Conservation (phyloP, 2,888 invertebrate species). For the Neoscelio sp. region DNA sequence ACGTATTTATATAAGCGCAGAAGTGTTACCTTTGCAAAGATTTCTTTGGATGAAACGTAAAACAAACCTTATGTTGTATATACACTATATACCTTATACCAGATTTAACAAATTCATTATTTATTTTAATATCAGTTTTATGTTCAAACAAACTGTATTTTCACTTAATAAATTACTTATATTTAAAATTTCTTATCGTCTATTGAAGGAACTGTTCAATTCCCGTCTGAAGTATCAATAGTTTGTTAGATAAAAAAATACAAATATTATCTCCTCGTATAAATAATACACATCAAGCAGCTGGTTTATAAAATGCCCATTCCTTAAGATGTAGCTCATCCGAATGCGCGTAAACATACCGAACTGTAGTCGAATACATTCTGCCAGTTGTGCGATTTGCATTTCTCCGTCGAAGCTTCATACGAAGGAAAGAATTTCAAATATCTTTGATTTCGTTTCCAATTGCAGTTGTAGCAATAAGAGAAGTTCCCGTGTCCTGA, state of each 20-base stretch:
- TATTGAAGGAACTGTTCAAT: no score
- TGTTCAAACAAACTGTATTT: no score
- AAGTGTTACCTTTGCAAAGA: no score
- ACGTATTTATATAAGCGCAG: no score
- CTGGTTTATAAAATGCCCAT: slow-evolving; percentile 12
- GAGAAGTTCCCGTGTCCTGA: slow-evolving; percentile 68
- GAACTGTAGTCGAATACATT: slow-evolving; percentile 21
- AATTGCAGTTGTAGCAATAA: slow-evolving; percentile 72
- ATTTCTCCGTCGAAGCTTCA: slow-evolving; percentile 68
- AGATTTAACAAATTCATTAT: no score
- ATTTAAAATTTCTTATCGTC: no score
- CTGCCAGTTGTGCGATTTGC: slow-evolving; percentile 69
- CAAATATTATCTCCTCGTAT: neutral
- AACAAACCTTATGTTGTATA: no score
- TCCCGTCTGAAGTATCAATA: neutral
- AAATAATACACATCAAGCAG: slow-evolving; percentile 25
- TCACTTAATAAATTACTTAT: no score
- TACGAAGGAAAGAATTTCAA: slow-evolving; percentile 69
- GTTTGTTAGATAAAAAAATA: neutral
- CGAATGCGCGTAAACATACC: slow-evolving; percentile 1
- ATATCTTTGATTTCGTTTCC: slow-evolving; percentile 75
- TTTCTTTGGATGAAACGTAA: no score
- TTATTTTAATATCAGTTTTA: no score
- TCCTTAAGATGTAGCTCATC: neutral
- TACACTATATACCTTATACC: no score